Evolutionary conservation across 2,888 invertebrate genomes (phyloP).

Genomic region (Itoplectis maculator): DNA sequence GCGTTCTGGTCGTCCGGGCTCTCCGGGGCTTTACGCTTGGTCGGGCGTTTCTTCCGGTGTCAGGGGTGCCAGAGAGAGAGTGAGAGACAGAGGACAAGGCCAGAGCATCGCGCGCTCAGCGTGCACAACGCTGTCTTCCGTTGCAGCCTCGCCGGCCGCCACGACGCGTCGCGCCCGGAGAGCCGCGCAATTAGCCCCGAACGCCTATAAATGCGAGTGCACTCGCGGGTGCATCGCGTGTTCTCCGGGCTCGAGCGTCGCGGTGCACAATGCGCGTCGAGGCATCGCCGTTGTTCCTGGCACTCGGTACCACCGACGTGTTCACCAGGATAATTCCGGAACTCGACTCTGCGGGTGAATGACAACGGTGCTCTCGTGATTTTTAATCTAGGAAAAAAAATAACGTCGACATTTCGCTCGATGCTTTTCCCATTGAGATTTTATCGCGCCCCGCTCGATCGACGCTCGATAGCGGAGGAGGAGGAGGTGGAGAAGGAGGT

Average conservation of each 20-base stretch:
- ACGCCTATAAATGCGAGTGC: conserved; percentile 53
- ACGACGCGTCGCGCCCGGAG: conserved; percentile 8
- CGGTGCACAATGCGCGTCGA: conserved; percentile 37
- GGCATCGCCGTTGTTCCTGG: conserved; percentile 15
- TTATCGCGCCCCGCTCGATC: conserved; percentile 11
- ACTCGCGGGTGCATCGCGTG: no score
- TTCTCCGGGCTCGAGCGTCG: no score
- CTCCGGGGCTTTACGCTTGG: conserved; percentile 77
- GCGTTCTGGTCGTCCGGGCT: conserved; percentile 59
- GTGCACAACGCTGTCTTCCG: conserved; percentile 57
- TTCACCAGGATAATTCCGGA: conserved; percentile 8
- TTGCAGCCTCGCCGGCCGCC: conserved; percentile 55
- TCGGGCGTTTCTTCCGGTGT: conserved; percentile 77
- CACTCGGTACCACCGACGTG: background rate
- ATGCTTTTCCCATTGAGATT: conserved; percentile 63
- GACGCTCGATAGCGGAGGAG: background rate
- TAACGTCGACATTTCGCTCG: conserved; percentile 48
- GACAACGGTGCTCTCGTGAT: background rate
- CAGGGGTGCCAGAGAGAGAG: conserved; percentile 47
- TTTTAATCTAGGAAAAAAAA: conserved; percentile 2
- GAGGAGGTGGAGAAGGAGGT: conserved; percentile 10
- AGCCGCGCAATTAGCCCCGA: conserved; percentile 60
- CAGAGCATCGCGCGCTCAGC: conserved; percentile 29
- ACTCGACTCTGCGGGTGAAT: background rate
- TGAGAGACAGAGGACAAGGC: conserved; percentile 52